Base-by-base conservation (phyloP, 2,113 vertebrate species). In the Rafetus swinhoei region DNA sequence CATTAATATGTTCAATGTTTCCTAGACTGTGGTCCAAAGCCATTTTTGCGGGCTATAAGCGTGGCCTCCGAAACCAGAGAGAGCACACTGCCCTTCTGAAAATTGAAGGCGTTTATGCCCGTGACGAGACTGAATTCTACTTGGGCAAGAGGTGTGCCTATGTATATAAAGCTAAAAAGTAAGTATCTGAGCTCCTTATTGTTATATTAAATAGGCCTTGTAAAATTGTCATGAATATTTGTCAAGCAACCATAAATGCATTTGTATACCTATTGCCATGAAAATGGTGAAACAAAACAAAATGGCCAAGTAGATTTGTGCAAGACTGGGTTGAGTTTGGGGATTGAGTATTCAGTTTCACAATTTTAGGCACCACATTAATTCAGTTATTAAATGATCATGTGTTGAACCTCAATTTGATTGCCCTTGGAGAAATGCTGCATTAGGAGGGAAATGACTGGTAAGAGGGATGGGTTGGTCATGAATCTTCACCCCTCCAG, bases 111-210 rank as follows among this genome's bases (percentile, higher is more conserved):
- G 99, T 99, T 45, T 99, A 99, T 97, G 99, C 98, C 21, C 98
- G 99, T 1, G 96, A 98, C 27, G 99, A 99, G 96, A 99, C 99
- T 0, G 99, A 99, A 62, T 99, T 99, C 97, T 99, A 99, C 97
- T 97, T 99, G 93, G 99, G 99, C 86, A 99, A 99, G 92, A 99
- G 98, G 87, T 99, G 99, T 84, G 99, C 99, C 81, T 99, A 99
- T 57, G 99, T 99, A 16, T 99, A 99, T 98, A 99, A 99, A 98
- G 99, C 99, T 85, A 99, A 99, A 96, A 99, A 99, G 99, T 99
- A 96, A 98, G 99, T 98, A 0, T 6, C 21, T 54, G 60, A 9
- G 19, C 10, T 24, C 27, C 29, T 50, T 65, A 3, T 45, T 87
- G 2, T 72, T 39, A 4, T 1, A 1, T 2, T 79, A 24, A 89